A percentile compares a stretch with the other conserved stretches of the same genome.
These are phyloP conservation scores for Phaethon lepturus DNA, from an alignment of 2,113 vertebrate genomes.

Conservation along the genomic window DNA sequence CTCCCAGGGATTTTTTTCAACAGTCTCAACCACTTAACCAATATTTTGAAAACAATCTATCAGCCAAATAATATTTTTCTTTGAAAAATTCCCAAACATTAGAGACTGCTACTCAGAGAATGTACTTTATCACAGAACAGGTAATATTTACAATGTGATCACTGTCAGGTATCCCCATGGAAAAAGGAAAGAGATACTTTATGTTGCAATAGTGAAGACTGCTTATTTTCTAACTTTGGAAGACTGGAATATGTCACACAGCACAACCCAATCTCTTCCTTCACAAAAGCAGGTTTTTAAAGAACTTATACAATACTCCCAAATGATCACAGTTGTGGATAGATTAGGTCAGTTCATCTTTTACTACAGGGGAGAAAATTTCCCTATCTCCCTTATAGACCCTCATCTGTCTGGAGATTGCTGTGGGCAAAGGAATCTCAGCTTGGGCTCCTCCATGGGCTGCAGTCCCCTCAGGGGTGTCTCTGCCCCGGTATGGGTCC, in stretches of 20 bases:
- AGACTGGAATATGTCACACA: not conserved
- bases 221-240: not conserved
- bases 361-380: not conserved
- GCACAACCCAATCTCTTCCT: not conserved
- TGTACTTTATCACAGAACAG: not conserved
- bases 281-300: not conserved
- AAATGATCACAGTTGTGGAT: not conserved
- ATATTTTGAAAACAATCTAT: not conserved
- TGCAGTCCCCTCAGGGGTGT: not conserved
- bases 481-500: not conserved
- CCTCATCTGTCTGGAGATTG: not conserved
- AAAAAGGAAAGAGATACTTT: not conserved
- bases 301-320: not conserved
- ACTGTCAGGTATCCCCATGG: not conserved
- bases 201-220: not conserved
- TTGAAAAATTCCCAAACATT: not conserved
- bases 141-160: not conserved
- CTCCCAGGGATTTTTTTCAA: not conserved
- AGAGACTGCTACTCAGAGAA: not conserved
- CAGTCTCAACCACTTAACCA: not conserved
- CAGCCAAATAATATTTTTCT: not conserved
- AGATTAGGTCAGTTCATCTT: not conserved
- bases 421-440: not conserved
- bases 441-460: not conserved
- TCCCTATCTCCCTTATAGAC: not conserved